Evolutionary conservation across 2,797 vertebrate species (phyloP).

Genomic region (Okamejei kenojei): DNA sequence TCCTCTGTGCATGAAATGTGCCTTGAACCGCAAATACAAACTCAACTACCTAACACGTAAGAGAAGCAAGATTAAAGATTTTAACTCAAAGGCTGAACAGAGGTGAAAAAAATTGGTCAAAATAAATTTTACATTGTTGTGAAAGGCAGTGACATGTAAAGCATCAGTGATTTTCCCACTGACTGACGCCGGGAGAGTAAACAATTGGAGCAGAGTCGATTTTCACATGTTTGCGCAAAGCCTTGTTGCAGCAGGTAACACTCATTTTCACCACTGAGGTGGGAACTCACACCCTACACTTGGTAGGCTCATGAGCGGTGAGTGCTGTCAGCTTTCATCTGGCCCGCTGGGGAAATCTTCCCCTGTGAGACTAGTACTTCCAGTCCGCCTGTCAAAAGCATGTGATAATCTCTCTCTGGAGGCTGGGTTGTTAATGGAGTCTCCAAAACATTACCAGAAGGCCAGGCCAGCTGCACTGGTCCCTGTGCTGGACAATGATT

Average conservation of each 20-base stretch:
- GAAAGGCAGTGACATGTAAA: neutral
- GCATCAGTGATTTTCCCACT: neutral
- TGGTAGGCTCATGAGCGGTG: neutral
- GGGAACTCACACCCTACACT: conserved; percentile 18
- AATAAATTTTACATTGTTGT: neutral
- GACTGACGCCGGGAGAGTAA: neutral
- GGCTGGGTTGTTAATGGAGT: neutral
- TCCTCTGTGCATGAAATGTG: conserved; percentile 4
- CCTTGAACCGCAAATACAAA: neutral
- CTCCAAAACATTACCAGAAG: neutral
- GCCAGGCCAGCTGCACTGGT: neutral
- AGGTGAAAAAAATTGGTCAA: neutral
- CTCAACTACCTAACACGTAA: neutral
- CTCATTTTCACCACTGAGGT: conserved; percentile 21
- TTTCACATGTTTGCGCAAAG: neutral
- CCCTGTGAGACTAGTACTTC: neutral
- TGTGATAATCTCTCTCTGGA: neutral
- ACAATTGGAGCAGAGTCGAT: conserved; percentile 14
- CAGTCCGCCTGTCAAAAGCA: conserved; percentile 2
- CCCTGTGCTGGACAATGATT: neutral
- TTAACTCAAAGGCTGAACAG: neutral
- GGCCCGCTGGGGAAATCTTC: neutral
- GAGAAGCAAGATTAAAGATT: neutral
- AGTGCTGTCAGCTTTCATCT: conserved; percentile 31
- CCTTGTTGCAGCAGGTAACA: conserved; percentile 6